These are phyloP conservation scores for Crossocerus cetratus DNA, from an alignment of 2,888 invertebrate genomes.

Conservation along the genomic window DNA sequence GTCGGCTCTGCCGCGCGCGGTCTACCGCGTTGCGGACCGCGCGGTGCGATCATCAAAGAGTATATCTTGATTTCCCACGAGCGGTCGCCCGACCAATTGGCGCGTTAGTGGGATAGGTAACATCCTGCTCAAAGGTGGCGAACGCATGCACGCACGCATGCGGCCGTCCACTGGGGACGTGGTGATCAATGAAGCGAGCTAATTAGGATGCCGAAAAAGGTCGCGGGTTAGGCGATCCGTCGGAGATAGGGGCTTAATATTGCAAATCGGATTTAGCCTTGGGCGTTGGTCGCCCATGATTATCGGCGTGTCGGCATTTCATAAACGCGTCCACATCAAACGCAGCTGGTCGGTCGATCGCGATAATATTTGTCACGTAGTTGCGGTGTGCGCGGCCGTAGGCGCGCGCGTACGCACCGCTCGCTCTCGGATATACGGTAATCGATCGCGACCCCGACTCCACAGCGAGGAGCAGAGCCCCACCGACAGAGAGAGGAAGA, in stretches of 20 bases:
- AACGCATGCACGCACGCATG: background rate
- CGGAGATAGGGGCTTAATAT: constrained; percentile 44
- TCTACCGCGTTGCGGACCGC: too few species aligned
- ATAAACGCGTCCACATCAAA: constrained; percentile 67
- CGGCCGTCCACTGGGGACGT: background rate
- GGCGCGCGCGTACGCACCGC: constrained; percentile 47
- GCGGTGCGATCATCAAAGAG: too few species aligned
- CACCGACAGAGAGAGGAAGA: too few species aligned
- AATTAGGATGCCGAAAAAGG: constrained; percentile 38
- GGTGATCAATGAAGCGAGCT: constrained; percentile 5
- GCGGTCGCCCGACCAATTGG: too few species aligned
- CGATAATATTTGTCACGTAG: constrained; percentile 66
- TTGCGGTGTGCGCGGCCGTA: constrained; percentile 55
- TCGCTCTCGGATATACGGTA: constrained; percentile 51
- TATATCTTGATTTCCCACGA: too few species aligned
- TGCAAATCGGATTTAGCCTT: constrained; percentile 62
- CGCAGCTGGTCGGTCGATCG: constrained; percentile 60
- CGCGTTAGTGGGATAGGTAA: too few species aligned
- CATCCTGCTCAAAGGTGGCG: too few species aligned
- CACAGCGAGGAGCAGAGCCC: too few species aligned
- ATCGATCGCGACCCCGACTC: constrained; percentile 50
- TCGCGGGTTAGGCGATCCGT: constrained; percentile 10
- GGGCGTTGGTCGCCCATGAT: constrained; percentile 57
- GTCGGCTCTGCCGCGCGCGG: too few species aligned
- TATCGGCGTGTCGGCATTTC: constrained; percentile 64